phyloP scores from a whole-genome alignment of 1,140 invertebrate genomes.

The Galendromus occidentalis region DNA sequence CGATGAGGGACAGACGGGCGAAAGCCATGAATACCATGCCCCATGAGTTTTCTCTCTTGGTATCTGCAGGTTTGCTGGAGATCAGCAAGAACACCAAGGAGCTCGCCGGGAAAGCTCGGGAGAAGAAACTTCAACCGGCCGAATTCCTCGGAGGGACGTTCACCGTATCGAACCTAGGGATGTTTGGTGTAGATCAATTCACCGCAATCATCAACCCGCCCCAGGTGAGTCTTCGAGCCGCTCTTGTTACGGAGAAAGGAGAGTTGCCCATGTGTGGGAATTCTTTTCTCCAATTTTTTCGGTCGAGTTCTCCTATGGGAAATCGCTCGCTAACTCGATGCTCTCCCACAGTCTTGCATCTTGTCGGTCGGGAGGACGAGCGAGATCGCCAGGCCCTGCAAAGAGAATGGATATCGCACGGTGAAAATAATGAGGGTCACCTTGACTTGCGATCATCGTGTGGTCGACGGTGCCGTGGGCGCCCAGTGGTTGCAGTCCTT shows the following conservation, averaged over 20 bases:
- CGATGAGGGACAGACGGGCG: background rate
- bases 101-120: conserved; percentile 70
- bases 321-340: no score
- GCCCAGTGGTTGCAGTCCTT: conserved; percentile 45
- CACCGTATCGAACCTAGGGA: conserved; percentile 86
- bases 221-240: conserved; percentile 27
- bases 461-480: conserved; percentile 51
- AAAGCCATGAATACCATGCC: no score
- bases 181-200: conserved; percentile 68
- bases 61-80: conserved; percentile 48
- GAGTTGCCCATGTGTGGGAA: no score
- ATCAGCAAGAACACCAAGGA: conserved; percentile 66
- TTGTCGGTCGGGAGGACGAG: conserved; percentile 39
- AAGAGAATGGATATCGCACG: conserved; percentile 27
- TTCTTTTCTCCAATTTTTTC: background rate
- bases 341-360: conserved; percentile 37
- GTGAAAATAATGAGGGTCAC: conserved; percentile 42
- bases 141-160: conserved; percentile 81
- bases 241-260: no score
- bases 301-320: background rate
- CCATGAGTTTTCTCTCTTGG: conserved; percentile 12
- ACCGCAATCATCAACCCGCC: conserved; percentile 48
- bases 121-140: conserved; percentile 80
- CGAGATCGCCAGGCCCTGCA: background rate
- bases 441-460: conserved; percentile 45